Percentiles rank a stretch among this genome's conserved stretches.
Conservation (phyloP, 2,888 invertebrate genomes). For the Troides aeacus region DNA sequence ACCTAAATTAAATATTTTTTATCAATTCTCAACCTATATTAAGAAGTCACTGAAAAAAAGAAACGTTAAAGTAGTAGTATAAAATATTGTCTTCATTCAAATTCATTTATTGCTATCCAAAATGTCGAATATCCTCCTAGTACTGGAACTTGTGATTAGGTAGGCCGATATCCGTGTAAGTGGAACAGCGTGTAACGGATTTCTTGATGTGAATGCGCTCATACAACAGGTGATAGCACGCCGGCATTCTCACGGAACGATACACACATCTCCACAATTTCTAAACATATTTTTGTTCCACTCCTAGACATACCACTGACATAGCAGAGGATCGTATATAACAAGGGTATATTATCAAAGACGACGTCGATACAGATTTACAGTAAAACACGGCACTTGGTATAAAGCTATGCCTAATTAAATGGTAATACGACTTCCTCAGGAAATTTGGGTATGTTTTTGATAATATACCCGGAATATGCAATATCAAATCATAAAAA, state of each 20-base stretch:
- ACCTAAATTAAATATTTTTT: too few species aligned
- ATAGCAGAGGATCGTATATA: not conserved
- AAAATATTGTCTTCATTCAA: not conserved
- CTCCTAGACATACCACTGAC: not conserved
- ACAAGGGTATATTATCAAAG: not conserved
- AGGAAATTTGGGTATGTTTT: not conserved
- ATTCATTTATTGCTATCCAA: not conserved
- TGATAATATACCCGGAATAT: not conserved
- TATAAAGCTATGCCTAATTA: not conserved
- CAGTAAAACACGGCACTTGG: not conserved
- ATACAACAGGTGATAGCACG: conserved; percentile 50
- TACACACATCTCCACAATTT: conserved; percentile 56
- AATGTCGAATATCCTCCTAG: not conserved
- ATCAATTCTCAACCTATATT: too few species aligned
- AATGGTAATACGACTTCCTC: not conserved
- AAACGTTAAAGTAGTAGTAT: not conserved
- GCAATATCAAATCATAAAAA: not conserved
- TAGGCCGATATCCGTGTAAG: conserved; percentile 29
- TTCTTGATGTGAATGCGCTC: conserved; percentile 45
- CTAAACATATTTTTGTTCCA: conserved; percentile 43
- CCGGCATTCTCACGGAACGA: conserved; percentile 65
- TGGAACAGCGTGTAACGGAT: conserved; percentile 54
- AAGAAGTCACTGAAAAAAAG: too few species aligned
- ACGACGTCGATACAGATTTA: not conserved
- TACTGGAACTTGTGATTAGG: conserved; percentile 8